Percentiles rank a stretch among this genome's conserved stretches.
Evolutionary conservation across 2,113 vertebrate genomes (phyloP).

Genomic region (Lagopus leucura): DNA sequence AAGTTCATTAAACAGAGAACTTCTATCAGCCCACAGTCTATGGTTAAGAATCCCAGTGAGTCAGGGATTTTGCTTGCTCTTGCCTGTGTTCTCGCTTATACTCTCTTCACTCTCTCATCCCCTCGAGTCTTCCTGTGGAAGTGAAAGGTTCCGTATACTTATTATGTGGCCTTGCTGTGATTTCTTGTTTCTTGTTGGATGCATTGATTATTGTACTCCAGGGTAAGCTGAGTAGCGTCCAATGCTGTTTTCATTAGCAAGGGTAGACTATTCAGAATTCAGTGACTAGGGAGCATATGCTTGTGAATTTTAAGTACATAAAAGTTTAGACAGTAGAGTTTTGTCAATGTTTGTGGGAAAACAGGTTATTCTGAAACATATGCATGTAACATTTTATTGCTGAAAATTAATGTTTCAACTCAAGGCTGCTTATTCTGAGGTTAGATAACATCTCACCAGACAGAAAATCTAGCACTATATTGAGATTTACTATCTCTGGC

Average conservation of each 20-base stretch:
- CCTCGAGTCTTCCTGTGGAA: neutral
- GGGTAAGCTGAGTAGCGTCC: neutral
- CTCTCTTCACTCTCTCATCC: neutral
- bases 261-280: neutral
- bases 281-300: neutral
- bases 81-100: rapidly evolving
- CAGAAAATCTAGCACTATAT: neutral
- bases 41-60: neutral
- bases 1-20: neutral
- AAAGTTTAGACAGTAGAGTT: neutral
- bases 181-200: neutral
- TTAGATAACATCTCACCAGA: neutral
- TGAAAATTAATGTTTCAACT: neutral
- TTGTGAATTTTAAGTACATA: neutral
- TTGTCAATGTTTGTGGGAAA: neutral
- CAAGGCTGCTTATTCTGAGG: neutral
- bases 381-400: neutral
- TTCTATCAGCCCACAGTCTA: rapidly evolving
- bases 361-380: neutral
- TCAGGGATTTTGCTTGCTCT: neutral
- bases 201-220: neutral
- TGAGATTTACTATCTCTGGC: neutral
- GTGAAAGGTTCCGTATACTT: neutral
- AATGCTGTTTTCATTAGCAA: neutral
- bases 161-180: neutral